A percentile compares a stretch with the other conserved stretches of the same genome.
Evolutionary conservation across 2,797 vertebrate genomes (phyloP).

Genomic region (Gorsachius magnificus): DNA sequence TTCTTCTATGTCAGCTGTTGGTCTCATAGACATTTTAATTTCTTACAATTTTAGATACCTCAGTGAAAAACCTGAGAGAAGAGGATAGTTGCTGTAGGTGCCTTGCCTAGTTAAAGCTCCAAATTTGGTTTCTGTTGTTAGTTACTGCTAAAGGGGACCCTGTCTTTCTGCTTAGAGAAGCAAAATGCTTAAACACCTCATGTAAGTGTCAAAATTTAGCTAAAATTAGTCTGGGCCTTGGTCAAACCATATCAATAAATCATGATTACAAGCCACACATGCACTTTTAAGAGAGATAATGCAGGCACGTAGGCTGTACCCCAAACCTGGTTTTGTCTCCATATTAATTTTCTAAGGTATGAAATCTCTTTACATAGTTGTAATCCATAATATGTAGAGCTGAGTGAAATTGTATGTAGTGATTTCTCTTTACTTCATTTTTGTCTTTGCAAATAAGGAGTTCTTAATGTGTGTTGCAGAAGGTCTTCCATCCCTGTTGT

Average conservation of each 20-base stretch:
- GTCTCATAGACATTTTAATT: neutral
- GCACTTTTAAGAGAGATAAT: neutral
- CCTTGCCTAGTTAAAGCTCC: neutral
- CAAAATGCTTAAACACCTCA: neutral
- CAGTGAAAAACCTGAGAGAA: fast-evolving
- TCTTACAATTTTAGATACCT: neutral
- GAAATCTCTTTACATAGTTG: neutral
- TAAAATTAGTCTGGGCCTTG: neutral
- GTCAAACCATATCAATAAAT: neutral
- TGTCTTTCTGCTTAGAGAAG: neutral
- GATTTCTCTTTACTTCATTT: conserved; percentile 25
- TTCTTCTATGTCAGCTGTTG: neutral
- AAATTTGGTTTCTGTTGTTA: neutral
- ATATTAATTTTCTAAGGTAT: neutral
- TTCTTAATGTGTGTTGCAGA: conserved; percentile 45
- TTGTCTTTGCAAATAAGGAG: conserved; percentile 16
- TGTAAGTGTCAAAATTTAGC: neutral
- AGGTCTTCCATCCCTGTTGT: conserved; percentile 34
- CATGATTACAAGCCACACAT: neutral
- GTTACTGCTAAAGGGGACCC: neutral
- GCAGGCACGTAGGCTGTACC: fast-evolving
- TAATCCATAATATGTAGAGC: neutral
- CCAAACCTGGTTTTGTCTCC: neutral
- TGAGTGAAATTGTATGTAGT: neutral
- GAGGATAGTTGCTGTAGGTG: fast-evolving